These are phyloP conservation scores for Zaprionus ornatus DNA, from an alignment of 1,140 invertebrate species.

Conservation along the genomic window DNA sequence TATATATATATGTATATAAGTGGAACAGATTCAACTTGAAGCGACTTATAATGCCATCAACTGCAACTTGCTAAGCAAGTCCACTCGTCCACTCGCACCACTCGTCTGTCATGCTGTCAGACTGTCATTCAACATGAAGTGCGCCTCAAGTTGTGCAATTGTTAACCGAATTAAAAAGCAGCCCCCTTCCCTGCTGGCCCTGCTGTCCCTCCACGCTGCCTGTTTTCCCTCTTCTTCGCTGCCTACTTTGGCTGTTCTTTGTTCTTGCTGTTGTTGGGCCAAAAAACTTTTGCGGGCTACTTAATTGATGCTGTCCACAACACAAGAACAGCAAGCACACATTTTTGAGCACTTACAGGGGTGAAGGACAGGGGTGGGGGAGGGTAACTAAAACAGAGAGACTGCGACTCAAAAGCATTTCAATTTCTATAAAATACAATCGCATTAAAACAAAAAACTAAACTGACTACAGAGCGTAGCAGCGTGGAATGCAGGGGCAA, in stretches of 20 bases:
- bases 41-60: slow-evolving; percentile 1
- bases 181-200: not conserved
- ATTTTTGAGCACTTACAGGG: not conserved
- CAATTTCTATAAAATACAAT: slow-evolving; percentile 43
- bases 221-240: not conserved
- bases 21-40: not conserved
- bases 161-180: slow-evolving; percentile 31
- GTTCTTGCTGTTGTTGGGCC: not conserved
- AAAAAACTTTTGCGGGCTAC: slow-evolving; percentile 32
- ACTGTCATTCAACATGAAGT: slow-evolving; percentile 15
- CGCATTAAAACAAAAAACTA: slow-evolving; percentile 46
- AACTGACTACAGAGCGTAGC: not conserved
- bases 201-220: not conserved
- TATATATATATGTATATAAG: not conserved
- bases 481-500: no score
- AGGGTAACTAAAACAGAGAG: not conserved
- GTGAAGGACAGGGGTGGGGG: not conserved
- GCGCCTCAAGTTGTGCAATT: slow-evolving; percentile 33
- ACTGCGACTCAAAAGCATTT: slow-evolving; percentile 28
- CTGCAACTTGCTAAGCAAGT: not conserved
- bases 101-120: not conserved
- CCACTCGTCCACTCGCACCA: not conserved
- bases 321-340: slow-evolving; percentile 13
- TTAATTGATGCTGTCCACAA: slow-evolving; percentile 35
- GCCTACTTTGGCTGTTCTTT: not conserved